Evolutionary conservation across 2,888 invertebrate genomes (phyloP).

Genomic region (Apodemia duryi): DNA sequence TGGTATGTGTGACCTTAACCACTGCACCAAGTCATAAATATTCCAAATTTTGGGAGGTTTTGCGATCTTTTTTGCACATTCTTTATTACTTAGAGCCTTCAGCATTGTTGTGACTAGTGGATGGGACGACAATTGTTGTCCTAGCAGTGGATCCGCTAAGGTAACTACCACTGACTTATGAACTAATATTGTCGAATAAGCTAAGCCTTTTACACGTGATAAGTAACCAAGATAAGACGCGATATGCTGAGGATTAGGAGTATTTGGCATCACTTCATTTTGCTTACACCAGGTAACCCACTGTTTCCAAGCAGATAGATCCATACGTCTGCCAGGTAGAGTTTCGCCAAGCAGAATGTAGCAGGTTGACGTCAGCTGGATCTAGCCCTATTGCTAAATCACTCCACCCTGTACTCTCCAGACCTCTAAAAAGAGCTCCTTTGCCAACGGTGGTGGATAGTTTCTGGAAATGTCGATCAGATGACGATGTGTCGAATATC

Average conservation of each 20-base stretch:
- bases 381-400: neutral
- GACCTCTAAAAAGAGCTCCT: neutral
- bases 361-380: neutral
- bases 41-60: neutral
- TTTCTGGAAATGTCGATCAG: neutral
- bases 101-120: neutral
- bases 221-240: neutral
- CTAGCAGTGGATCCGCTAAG: neutral
- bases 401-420: neutral
- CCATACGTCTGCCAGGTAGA: neutral
- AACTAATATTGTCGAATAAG: neutral
- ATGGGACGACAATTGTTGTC: too few relatives aligned
- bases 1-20: neutral
- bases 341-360: neutral
- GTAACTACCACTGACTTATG: neutral
- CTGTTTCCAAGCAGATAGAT: neutral
- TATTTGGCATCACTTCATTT: neutral
- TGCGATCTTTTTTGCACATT: neutral
- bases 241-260: neutral
- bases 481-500: neutral
- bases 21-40: neutral
- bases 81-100: neutral
- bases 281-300: neutral
- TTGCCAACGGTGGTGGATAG: neutral
- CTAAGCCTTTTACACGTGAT: neutral